Percentiles rank a stretch among this genome's conserved stretches.
These are phyloP conservation scores for Camponotus vicinus DNA, from an alignment of 1,140 invertebrate species.

Conservation along the genomic window DNA sequence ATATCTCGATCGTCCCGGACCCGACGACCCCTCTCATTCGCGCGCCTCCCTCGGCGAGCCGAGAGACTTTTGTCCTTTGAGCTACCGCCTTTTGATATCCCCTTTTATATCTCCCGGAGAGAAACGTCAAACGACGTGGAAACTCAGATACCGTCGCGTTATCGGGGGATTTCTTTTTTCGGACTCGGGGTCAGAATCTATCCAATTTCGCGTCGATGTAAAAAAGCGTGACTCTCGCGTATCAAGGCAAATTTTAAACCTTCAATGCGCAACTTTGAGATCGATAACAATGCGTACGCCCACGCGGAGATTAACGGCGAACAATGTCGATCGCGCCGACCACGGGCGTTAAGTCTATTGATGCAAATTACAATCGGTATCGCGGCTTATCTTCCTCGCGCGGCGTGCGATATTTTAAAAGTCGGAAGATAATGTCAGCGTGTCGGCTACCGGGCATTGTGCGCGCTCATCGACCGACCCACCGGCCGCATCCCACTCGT, in stretches of 20 bases:
- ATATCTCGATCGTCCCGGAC: constrained; percentile 42
- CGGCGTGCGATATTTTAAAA: constrained; percentile 74
- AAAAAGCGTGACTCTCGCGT: too few species aligned
- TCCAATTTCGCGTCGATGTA: neutral
- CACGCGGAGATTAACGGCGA: constrained; percentile 42
- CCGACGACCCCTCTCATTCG: neutral
- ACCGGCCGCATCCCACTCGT: constrained; percentile 67
- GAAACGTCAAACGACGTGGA: constrained; percentile 70
- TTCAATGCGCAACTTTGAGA: neutral
- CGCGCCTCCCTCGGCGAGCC: neutral
- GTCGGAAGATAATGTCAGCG: constrained; percentile 73
- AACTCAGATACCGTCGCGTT: constrained; percentile 65
- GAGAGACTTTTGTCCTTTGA: constrained; percentile 66
- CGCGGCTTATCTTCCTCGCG: constrained; percentile 66
- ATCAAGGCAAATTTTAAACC: neutral
- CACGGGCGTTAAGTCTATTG: neutral
- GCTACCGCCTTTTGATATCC: constrained; percentile 42
- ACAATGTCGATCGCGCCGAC: constrained; percentile 39
- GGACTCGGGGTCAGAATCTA: constrained; percentile 39
- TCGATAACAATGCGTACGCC: constrained; percentile 9
- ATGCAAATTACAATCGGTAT: constrained; percentile 54
- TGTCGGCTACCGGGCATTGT: constrained; percentile 70
- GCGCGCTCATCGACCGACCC: constrained; percentile 69
- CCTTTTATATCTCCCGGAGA: constrained; percentile 51
- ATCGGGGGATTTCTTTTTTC: constrained; percentile 29